Base-by-base conservation (phyloP, 2,888 invertebrate species). In the Leptinotarsa haldemani region DNA sequence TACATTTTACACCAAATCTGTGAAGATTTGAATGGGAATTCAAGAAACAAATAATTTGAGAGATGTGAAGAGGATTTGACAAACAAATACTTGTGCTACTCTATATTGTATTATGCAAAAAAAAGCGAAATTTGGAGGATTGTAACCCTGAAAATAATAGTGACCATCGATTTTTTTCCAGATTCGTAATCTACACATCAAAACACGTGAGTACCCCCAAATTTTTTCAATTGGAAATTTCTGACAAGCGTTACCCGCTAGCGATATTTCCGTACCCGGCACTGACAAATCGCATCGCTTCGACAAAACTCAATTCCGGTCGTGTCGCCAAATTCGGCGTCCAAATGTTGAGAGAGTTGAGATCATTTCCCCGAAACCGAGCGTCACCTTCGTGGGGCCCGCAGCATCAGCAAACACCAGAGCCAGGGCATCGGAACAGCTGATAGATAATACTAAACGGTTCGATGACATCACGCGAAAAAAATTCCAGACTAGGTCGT, bases 381-480 rank as follows among this genome's bases (percentile, higher is more conserved):
- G 50, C 50, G n/a, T 50, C 50, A 69, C 69, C 73, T 73, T 73
- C 48, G 73, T 66, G 76, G 64, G 76, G 76, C 73, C 76, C 76
- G 71, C 69, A 40, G 40, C 40, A 40, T 12, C 40, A 40, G 40
- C 2, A 40, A 40, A 3, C 9, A 40, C 40, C 40, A 40, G 40
- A 12, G 40, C 40, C 56, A 7, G 56, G 22, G 20, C 7, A 20
- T 20, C 56, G 71, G 74, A 76, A 72, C 76, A 76, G 74, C 76
- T 74, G 76, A 74, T 76, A 67, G 69, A 46, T 65, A 53, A 40
- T 63, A 64, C 47, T 46, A 56, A 70, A 58, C 73, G 61, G 77
- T 76, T 78, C 76, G 78, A 74, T 78, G 78, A 78, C 78, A 74
- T 77, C 78, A 78, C 67, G 30, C 73, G 73, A 73, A 76, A 78